Conservation (phyloP, 2,888 invertebrate species). For the Troides oblongomaculatus region DNA sequence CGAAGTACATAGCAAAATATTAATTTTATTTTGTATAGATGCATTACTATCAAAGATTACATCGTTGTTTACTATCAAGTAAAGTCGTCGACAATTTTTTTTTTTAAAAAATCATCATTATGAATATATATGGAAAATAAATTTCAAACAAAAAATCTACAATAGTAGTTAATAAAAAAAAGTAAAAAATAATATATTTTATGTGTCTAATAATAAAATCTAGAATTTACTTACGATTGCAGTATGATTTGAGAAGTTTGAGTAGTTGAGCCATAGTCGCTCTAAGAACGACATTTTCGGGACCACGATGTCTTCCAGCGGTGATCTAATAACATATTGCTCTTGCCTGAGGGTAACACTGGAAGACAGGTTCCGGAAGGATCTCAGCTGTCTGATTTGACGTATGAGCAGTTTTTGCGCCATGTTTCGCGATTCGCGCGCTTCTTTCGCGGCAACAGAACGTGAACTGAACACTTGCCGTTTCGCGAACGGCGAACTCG, state of each 20-base stretch:
- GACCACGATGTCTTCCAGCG: conserved; percentile 55
- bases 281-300: conserved; percentile 60
- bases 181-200: neutral
- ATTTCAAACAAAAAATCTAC: neutral
- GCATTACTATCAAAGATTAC: too few species aligned
- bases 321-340: conserved; percentile 60
- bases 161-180: neutral
- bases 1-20: neutral
- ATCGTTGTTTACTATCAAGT: too few species aligned
- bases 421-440: conserved; percentile 54
- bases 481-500: conserved; percentile 3
- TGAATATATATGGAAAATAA: neutral
- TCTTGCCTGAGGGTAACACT: conserved; percentile 50
- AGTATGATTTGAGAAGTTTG: conserved; percentile 55
- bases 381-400: conserved; percentile 59
- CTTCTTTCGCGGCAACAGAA: conserved; percentile 40
- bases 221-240: conserved; percentile 60
- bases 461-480: conserved; percentile 43
- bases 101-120: too few species aligned
- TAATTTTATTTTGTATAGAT: neutral
- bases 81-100: too few species aligned
- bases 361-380: conserved; percentile 53
- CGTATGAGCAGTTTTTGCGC: conserved; percentile 62
- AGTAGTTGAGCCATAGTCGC: conserved; percentile 55
- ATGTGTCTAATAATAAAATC: neutral